Evolutionary conservation across 2,888 invertebrate genomes (phyloP).

Genomic region (Ceramica pisi): DNA sequence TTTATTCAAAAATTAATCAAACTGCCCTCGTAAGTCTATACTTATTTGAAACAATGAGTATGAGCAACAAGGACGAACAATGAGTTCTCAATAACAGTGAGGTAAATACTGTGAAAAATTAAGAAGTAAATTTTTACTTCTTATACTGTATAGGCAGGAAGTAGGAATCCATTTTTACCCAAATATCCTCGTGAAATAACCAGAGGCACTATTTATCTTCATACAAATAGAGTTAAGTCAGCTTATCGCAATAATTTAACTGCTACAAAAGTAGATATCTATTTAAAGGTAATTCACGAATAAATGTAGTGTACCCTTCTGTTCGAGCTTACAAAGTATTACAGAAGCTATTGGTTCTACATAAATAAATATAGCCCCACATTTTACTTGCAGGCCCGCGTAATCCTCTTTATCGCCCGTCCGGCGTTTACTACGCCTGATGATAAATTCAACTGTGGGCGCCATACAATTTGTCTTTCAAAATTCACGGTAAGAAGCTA

Average conservation of each 20-base stretch:
- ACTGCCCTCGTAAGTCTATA: not conserved
- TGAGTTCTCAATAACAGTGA: not conserved
- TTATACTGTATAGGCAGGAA: not conserved
- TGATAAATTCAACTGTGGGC: conserved; percentile 38
- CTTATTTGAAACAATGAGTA: not conserved
- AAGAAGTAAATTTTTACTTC: not conserved
- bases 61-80: not conserved
- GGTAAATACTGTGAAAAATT: not conserved
- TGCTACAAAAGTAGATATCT: not conserved
- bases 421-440: conserved; percentile 32
- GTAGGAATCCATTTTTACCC: not conserved
- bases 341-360: conserved; percentile 36
- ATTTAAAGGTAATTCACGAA: conserved; percentile 33
- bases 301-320: conserved; percentile 19
- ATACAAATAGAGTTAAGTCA: not conserved
- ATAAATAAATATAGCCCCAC: conserved; percentile 37
- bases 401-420: conserved; percentile 34
- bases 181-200: not conserved
- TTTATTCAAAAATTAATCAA: too few relatives aligned
- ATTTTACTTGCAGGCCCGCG: conserved; percentile 21
- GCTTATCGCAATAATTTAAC: not conserved
- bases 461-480: conserved; percentile 30
- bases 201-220: not conserved
- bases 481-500: conserved; percentile 27
- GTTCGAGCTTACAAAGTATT: conserved; percentile 25